These are phyloP conservation scores for Notechis scutatus DNA, from an alignment of 2,113 vertebrate species.

Conservation along the genomic window DNA sequence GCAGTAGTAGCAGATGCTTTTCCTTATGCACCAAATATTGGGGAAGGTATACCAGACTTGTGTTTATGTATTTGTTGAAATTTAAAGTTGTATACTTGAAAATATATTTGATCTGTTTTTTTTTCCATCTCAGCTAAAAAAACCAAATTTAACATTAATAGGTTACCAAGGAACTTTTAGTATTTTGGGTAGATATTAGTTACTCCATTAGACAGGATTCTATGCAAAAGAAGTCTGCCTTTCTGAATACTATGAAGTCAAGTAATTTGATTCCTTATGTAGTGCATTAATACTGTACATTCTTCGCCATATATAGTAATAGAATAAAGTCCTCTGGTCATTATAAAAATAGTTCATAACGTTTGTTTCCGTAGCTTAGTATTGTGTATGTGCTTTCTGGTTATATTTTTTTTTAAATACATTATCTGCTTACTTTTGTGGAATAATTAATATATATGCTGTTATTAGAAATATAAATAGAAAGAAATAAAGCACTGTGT, in stretches of 20 bases:
- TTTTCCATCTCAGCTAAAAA: not conserved
- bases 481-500: slow-evolving; percentile 11
- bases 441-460: not conserved
- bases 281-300: not conserved
- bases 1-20: not conserved
- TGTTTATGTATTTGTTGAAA: not conserved
- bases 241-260: not conserved
- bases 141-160: not conserved
- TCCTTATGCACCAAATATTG: not conserved
- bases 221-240: not conserved
- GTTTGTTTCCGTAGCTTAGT: not conserved
- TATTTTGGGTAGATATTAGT: not conserved
- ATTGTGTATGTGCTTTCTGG: not conserved
- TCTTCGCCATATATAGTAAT: not conserved
- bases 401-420: not conserved
- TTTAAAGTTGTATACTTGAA: not conserved
- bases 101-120: not conserved
- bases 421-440: slow-evolving; percentile 1
- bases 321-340: not conserved
- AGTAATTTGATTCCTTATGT: not conserved
- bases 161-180: not conserved
- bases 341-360: not conserved
- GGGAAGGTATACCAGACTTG: not conserved
- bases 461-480: slow-evolving; percentile 1
- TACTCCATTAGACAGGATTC: not conserved